Evolutionary conservation across 2,888 invertebrate genomes (phyloP), one percentile per base, ranked within the genome.

Genomic region (Isotomurus palustris): DNA sequence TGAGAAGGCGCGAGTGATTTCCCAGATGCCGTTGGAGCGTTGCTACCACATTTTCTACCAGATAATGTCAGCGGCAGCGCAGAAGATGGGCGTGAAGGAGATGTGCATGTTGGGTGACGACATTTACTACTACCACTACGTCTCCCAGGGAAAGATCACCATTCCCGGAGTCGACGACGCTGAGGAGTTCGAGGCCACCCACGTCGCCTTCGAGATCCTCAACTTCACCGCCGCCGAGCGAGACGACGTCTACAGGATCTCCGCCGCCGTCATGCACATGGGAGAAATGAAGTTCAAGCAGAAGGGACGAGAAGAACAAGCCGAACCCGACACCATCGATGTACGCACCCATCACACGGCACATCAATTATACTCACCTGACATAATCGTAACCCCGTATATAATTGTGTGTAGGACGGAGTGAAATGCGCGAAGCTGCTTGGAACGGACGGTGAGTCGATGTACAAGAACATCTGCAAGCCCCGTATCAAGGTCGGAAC

Each of bases 21-120:
- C 95, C 76, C 97, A 99, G 80, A 96, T 95, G 78, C 77, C 90
- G 60, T 83, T 93, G 50, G 99, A 99, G 82, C 88, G 99, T 79
- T 97, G 96, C 73, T 99, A 97, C 86, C 99, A 99, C 80, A 97
- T 99, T 80, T 99, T 99, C 91, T 99, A 99, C 86, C 97, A 97
- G 81, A 88, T 99, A 78, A 94, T 94, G 93, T 92, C 47, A 29
- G 35, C 22, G 3, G 50, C 50, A 25, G 14, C 35, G 91, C 99
- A 99, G 81, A 97, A 99, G 83, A 91, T 97, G 80, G 63, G 63
- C 67, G 53, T 66, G 17, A 62, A 60, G 45, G 45, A 51, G 10
- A 48, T 54, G 54, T 68, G 69, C 53, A 66, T 75, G 58, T 68
- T 78, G 53, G 72, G 70, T 8, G 73, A 92, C 78, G 86, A 94